Evolutionary conservation across 1,140 invertebrate genomes (phyloP).

Genomic region (Nephila pilipes): DNA sequence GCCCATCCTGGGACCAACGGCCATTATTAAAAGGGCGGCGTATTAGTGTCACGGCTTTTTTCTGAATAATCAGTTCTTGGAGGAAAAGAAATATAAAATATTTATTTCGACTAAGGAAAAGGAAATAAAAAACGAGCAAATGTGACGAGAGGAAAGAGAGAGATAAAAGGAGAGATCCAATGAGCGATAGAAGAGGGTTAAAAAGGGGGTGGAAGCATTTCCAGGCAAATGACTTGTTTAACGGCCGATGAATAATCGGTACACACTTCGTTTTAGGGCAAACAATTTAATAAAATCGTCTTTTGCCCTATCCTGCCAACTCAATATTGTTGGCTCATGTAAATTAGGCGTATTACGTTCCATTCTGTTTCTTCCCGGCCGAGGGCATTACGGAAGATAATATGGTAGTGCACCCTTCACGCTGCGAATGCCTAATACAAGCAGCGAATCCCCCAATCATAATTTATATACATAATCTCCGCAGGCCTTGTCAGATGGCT

Average conservation of each 20-base stretch:
- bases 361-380: conserved; percentile 61
- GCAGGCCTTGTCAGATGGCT: conserved; percentile 75
- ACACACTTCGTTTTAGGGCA: conserved; percentile 67
- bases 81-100: conserved; percentile 29
- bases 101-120: not conserved
- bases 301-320: conserved; percentile 76
- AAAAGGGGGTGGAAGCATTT: conserved; percentile 32
- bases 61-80: conserved; percentile 22
- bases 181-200: not conserved
- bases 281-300: conserved; percentile 77
- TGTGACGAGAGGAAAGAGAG: not conserved
- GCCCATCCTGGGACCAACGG: not conserved
- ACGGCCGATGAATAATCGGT: conserved; percentile 76
- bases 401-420: conserved; percentile 77
- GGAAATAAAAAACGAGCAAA: conserved; percentile 31
- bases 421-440: conserved; percentile 72
- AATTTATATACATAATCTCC: conserved; percentile 77
- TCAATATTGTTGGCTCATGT: conserved; percentile 77
- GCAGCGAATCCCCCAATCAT: conserved; percentile 75
- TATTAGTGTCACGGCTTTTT: conserved; percentile 15
- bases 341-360: conserved; percentile 76
- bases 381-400: conserved; percentile 75
- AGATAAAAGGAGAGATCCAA: not conserved
- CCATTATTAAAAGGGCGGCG: conserved; percentile 36
- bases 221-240: conserved; percentile 75